Percentiles rank a stretch among this genome's conserved stretches.
These are phyloP conservation scores for Phocoena sinus DNA, from an alignment of 2,113 vertebrate species.

Conservation along the genomic window DNA sequence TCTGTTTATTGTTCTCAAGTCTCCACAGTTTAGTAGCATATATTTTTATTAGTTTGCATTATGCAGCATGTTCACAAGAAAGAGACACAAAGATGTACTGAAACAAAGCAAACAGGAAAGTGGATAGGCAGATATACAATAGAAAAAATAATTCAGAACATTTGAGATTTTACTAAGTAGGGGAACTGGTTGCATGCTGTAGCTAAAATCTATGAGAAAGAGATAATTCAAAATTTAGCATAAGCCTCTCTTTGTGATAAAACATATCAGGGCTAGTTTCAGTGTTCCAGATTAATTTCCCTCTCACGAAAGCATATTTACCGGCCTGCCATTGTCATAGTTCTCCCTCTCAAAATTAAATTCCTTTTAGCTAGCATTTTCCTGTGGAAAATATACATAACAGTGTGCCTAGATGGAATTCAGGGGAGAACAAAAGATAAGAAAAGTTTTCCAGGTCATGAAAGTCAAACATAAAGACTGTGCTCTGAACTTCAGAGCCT, in stretches of 20 bases:
- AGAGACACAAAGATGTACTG: not conserved
- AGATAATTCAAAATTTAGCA: not conserved
- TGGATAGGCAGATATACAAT: not conserved
- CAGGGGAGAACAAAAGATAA: not conserved
- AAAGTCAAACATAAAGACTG: conserved; percentile 7
- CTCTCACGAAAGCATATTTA: not conserved
- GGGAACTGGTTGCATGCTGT: not conserved
- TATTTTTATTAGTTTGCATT: not conserved
- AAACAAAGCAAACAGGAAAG: not conserved
- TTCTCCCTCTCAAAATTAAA: not conserved
- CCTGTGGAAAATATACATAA: not conserved
- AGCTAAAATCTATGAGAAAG: not conserved
- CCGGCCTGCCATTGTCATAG: not conserved
- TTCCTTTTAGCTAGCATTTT: conserved; percentile 2
- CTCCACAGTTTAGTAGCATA: not conserved
- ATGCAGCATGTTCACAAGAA: not conserved
- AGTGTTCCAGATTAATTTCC: not conserved
- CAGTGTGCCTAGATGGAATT: not conserved
- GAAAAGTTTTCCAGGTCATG: not conserved
- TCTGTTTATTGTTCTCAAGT: not conserved
- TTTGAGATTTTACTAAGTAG: not conserved
- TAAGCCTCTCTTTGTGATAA: not conserved
- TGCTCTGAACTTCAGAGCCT: not conserved
- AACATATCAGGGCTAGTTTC: not conserved
- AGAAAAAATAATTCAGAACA: not conserved